Conservation (phyloP, 2,888 invertebrate genomes). For the Callimorpha dominula region DNA sequence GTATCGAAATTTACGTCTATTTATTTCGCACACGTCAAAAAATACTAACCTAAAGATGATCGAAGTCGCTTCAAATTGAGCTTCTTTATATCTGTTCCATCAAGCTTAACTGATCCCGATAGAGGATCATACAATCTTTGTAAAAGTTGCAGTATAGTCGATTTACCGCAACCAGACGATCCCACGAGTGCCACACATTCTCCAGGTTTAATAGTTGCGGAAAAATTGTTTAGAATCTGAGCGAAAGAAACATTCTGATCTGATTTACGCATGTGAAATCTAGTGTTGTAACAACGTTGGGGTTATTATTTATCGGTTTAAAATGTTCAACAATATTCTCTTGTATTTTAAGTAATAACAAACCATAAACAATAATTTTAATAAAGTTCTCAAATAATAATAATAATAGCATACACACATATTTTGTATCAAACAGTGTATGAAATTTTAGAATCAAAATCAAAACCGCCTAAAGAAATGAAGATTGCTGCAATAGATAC, state of each 20-base stretch:
- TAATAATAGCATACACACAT: too few relatives aligned
- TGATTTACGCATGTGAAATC: not conserved
- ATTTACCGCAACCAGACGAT: constrained; percentile 93
- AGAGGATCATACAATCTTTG: constrained; percentile 91
- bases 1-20: not conserved
- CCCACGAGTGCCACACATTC: constrained; percentile 92
- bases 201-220: constrained; percentile 88
- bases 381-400: not conserved
- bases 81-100: constrained; percentile 88
- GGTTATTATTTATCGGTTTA: too few relatives aligned
- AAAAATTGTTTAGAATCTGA: constrained; percentile 89
- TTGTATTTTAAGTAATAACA: not conserved
- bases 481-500: not conserved
- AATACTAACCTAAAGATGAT: constrained; percentile 88
- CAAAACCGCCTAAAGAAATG: too few relatives aligned
- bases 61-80: constrained; percentile 93
- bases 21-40: constrained; percentile 78
- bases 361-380: not conserved
- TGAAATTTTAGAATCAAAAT: too few relatives aligned
- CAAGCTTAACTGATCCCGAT: constrained; percentile 87
- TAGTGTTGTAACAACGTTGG: not conserved
- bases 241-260: not conserved
- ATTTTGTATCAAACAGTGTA: not conserved
- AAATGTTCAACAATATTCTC: not conserved
- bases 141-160: constrained; percentile 91